Percentiles rank a stretch among this genome's conserved stretches.
These are phyloP conservation scores for Malachius bipustulatus DNA, from an alignment of 2,888 invertebrate species.

Conservation along the genomic window DNA sequence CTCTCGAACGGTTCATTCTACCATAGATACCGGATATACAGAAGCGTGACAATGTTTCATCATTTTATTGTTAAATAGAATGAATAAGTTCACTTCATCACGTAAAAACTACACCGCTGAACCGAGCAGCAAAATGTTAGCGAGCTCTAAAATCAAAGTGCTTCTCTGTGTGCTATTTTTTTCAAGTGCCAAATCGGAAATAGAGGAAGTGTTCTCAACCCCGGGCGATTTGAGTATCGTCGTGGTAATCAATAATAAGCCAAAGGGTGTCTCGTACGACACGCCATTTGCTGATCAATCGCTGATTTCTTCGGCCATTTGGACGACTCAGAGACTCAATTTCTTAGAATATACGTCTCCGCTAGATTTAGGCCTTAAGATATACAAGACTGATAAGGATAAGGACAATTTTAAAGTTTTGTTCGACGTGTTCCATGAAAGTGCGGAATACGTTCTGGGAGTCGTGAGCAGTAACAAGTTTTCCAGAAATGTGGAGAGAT, in stretches of 20 bases:
- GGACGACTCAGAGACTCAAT: slow-evolving; percentile 31
- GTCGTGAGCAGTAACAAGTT: slow-evolving; percentile 22
- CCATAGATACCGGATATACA: not conserved
- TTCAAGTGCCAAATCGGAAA: not conserved
- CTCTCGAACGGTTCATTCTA: slow-evolving; percentile 1
- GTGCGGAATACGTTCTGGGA: slow-evolving; percentile 24
- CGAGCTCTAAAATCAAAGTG: no score
- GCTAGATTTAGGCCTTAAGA: slow-evolving; percentile 25
- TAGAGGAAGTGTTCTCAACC: slow-evolving; percentile 16
- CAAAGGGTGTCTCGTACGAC: slow-evolving; percentile 22
- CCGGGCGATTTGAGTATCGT: slow-evolving; percentile 28
- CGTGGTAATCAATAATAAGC: slow-evolving; percentile 21
- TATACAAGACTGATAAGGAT: slow-evolving; percentile 28
- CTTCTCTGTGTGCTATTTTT: no score
- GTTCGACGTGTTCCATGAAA: slow-evolving; percentile 25
- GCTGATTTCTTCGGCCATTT: slow-evolving; percentile 28
- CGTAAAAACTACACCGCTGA: no score
- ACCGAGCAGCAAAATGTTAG: no score
- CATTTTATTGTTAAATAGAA: no score
- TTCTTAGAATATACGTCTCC: slow-evolving; percentile 23
- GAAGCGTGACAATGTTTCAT: not conserved
- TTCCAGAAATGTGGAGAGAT: slow-evolving; percentile 22
- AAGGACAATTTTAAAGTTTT: slow-evolving; percentile 26
- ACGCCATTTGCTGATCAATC: slow-evolving; percentile 22
- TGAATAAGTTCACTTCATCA: no score